phyloP scores from a whole-genome alignment of 2,888 invertebrate genomes.

The Pristionchus japonicus region DNA sequence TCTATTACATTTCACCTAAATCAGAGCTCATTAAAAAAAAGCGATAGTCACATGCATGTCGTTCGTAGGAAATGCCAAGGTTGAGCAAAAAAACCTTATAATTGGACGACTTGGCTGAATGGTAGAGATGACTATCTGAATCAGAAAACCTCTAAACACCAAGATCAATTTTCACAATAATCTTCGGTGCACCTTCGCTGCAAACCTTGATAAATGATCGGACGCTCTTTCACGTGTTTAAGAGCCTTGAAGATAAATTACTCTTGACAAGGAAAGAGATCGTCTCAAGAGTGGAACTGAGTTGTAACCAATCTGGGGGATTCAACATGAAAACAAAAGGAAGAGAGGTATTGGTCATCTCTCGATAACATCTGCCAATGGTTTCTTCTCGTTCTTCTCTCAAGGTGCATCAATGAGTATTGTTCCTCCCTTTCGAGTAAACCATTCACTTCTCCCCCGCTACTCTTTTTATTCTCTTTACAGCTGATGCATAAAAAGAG shows the following conservation, averaged over 20 bases:
- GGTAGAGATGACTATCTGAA: background rate
- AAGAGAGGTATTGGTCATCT: background rate
- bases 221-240: background rate
- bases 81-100: background rate
- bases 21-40: background rate
- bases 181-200: background rate
- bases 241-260: constrained; percentile 3
- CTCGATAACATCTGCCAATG: constrained; percentile 19
- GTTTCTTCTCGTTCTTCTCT: background rate
- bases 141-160: background rate
- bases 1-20: background rate
- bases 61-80: background rate
- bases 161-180: background rate
- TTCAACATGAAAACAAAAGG: constrained; percentile 2
- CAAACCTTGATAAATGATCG: background rate
- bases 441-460: constrained; percentile 21
- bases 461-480: constrained; percentile 28
- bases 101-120: background rate
- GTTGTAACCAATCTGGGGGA: background rate
- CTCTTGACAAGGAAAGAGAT: constrained; percentile 7
- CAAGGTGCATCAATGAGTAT: background rate
- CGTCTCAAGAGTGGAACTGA: background rate
- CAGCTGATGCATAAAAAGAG: constrained; percentile 39
- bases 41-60: background rate
- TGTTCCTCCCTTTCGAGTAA: background rate